Evolutionary conservation across 2,113 vertebrate species (phyloP).

Genomic region (Romanogobio albipinnatus): DNA sequence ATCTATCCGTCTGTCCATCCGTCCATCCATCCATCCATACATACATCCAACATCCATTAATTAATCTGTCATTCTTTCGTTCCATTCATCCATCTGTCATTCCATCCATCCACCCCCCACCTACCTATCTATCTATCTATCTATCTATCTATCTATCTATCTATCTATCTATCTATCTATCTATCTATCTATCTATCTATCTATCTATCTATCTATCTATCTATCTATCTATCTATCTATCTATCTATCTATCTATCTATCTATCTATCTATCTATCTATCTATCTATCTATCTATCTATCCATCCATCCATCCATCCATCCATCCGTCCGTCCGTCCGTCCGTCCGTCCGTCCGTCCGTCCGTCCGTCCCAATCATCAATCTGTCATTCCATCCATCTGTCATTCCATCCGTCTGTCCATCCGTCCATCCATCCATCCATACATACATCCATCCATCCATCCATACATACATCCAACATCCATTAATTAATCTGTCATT

Average conservation of each 20-base stretch:
- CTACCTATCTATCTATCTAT: background rate
- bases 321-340: background rate
- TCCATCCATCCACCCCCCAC: background rate
- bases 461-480: no score
- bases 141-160: background rate
- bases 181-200: background rate
- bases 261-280: background rate
- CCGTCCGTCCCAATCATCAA: no score
- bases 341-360: background rate
- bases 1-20: background rate
- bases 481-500: background rate
- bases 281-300: background rate
- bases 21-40: background rate
- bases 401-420: background rate
- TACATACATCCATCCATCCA: background rate
- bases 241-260: no score
- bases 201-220: background rate
- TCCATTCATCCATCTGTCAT: background rate
- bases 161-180: background rate
- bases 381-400: rapidly evolving
- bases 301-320: background rate
- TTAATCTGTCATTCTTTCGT: background rate
- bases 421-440: background rate
- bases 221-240: no score
- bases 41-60: no score